Base-by-base conservation (phyloP, 2,113 vertebrate genomes). In the Ariopsis seemanni region DNA sequence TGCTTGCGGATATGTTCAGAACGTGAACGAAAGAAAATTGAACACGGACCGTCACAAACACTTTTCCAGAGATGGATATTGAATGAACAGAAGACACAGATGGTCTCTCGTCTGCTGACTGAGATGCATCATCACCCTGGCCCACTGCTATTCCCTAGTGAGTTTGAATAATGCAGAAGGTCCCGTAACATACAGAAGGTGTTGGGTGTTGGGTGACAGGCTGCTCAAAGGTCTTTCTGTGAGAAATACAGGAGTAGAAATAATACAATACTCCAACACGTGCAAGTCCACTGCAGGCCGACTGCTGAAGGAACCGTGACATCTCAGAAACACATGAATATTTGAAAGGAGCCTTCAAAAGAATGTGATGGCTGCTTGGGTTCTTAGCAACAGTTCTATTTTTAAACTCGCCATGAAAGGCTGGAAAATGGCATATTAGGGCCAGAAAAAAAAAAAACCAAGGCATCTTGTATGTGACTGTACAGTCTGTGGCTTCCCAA, bases 251-350 rank as follows among this genome's bases (percentile, higher is more conserved):
- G 65, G 25, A 65, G 84, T 20, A 85, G 62, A 71, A 85, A 69
- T 65, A 58, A 72, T 55, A 84, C 53, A 74, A n/a, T 18, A 30
- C 60, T 20, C 12, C 18, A 25, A 42, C 14, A 48, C 65, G 55
- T n/a, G 27, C 30, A 25, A 42, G 50, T 62, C 65, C 77, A 53
- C 52, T 85, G 50, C 17, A 62, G 69, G 30, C 71, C 30, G 30
- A 77, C 58, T 50, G 48, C 34, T 77, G 85, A 86, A 69, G 80
- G n/a, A 75, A 57, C 65, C 52, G 75, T 77, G 84, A 48, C 69
- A 55, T 79, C 86, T 90, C 53, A 86, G 25, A 86, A 85, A 52
- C 8, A 9, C 86, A 60, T 90, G 78, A 87, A 91, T 90, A 91
- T 89, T 92, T 90, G 42, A 92, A 48, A 82, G 9, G 53, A 20